These are phyloP conservation scores for Porites evermanni DNA, from an alignment of 92 coral and sea anemone genomes.

Conservation along the genomic window DNA sequence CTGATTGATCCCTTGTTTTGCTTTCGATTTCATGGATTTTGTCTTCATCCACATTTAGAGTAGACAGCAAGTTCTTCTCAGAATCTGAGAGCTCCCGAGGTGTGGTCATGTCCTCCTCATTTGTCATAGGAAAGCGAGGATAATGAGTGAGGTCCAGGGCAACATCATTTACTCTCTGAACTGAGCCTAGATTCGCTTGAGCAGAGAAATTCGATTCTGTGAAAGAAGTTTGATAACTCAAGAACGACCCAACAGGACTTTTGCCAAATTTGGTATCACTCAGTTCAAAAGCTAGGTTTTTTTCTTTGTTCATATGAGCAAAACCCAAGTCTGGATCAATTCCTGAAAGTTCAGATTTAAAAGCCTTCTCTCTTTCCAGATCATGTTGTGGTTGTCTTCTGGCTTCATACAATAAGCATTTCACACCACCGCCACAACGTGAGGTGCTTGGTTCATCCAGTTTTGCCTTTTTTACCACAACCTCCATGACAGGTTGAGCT, in stretches of 20 bases:
- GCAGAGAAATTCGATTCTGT: not conserved
- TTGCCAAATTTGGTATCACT: conserved; percentile 61
- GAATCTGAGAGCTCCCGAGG: too few relatives aligned
- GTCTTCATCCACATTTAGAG: too few relatives aligned
- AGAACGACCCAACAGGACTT: not conserved
- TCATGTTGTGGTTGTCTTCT: not conserved
- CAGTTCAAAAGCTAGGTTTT: not conserved
- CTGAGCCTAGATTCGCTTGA: conserved; percentile 5
- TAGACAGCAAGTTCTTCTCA: too few relatives aligned
- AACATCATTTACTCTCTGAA: conserved; percentile 13
- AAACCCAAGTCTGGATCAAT: conserved; percentile 59
- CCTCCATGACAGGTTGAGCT: conserved; percentile 54
- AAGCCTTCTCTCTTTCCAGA: conserved; percentile 1
- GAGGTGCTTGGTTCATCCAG: conserved; percentile 18
- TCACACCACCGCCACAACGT: conserved; percentile 50
- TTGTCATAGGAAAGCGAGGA: conserved; percentile 36
- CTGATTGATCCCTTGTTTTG: too few relatives aligned
- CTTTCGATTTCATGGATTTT: too few relatives aligned
- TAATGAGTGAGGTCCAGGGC: not conserved
- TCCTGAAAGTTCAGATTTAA: conserved; percentile 27
- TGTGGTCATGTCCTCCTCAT: not conserved
- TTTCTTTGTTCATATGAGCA: conserved; percentile 6
- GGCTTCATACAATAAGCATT: conserved; percentile 59
- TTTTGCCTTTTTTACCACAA: conserved; percentile 52
- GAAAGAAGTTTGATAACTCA: too few relatives aligned